phyloP scores from a whole-genome alignment of 2,797 vertebrate genomes.

The Spea hammondii region DNA sequence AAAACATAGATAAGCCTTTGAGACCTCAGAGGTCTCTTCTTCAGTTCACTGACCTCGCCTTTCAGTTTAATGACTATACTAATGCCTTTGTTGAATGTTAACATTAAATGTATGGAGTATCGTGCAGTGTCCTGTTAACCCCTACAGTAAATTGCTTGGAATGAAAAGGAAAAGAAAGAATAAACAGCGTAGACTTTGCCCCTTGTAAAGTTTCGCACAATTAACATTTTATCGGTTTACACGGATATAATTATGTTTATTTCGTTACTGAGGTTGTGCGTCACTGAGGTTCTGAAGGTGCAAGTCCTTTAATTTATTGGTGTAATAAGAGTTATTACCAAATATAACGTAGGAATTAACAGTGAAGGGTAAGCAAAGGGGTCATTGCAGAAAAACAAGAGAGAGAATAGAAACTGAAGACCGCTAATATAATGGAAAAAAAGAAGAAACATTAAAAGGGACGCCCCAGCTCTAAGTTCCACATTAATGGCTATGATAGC shows the following conservation, averaged over 20 bases:
- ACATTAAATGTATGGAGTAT: not conserved
- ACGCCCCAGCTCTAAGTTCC: too few species aligned
- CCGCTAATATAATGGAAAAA: too few species aligned
- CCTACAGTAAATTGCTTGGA: not conserved
- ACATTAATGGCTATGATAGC: too few species aligned
- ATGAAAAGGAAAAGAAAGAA: not conserved
- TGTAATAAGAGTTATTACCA: not conserved
- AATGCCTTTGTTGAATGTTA: not conserved
- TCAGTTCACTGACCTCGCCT: too few species aligned
- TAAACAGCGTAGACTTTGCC: not conserved
- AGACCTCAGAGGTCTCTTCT: too few species aligned
- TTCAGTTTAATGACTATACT: too few species aligned
- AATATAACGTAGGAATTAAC: not conserved
- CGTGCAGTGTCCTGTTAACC: not conserved
- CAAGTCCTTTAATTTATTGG: not conserved
- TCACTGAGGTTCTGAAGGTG: not conserved
- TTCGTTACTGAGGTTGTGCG: not conserved
- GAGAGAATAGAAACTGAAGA: too few species aligned
- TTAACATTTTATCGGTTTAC: not conserved
- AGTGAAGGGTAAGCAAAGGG: not conserved
- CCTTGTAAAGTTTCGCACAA: not conserved
- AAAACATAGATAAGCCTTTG: too few species aligned
- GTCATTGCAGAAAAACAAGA: too few species aligned
- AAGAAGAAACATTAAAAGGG: too few species aligned
- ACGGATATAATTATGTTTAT: conserved; percentile 2